phyloP scores from a whole-genome alignment of 2,113 vertebrate genomes.

The Channa maculata region DNA sequence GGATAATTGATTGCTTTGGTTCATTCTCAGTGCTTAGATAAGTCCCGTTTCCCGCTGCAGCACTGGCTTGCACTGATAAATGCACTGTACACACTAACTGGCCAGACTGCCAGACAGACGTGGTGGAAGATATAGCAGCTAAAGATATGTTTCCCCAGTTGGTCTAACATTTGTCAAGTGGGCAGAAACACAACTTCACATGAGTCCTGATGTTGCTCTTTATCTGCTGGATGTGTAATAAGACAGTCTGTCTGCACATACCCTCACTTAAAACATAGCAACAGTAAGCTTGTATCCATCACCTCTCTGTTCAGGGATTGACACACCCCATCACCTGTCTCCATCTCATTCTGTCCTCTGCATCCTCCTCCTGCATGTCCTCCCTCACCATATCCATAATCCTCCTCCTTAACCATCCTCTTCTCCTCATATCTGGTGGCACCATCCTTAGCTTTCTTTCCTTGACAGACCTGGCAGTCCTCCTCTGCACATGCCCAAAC shows the following conservation, averaged over 20 bases:
- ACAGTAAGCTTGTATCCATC: not conserved
- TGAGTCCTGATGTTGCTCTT: not conserved
- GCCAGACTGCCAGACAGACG: not conserved
- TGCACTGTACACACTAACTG: not conserved
- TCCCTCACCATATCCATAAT: too few relatives aligned
- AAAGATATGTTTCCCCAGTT: not conserved
- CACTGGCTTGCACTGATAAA: not conserved
- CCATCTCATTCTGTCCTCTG: too few relatives aligned
- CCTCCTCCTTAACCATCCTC: too few relatives aligned
- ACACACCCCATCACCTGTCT: too few relatives aligned
- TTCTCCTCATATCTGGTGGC: too few relatives aligned
- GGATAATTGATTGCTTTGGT: not conserved
- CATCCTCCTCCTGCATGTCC: too few relatives aligned
- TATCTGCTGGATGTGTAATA: not conserved
- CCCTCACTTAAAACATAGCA: too few relatives aligned
- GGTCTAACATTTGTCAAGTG: not conserved
- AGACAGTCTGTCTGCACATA: too few relatives aligned
- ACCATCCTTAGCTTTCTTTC: too few relatives aligned
- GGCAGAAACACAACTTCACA: not conserved
- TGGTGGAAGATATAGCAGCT: not conserved
- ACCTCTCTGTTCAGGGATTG: too few relatives aligned
- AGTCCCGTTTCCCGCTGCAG: not conserved
- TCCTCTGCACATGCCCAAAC: too few relatives aligned
- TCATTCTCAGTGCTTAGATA: not conserved
- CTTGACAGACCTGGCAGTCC: too few relatives aligned